Evolutionary conservation across 2,113 vertebrate genomes (phyloP), one percentile per base, ranked within the genome.

Genomic region (Plecturocebus donacophilus): DNA sequence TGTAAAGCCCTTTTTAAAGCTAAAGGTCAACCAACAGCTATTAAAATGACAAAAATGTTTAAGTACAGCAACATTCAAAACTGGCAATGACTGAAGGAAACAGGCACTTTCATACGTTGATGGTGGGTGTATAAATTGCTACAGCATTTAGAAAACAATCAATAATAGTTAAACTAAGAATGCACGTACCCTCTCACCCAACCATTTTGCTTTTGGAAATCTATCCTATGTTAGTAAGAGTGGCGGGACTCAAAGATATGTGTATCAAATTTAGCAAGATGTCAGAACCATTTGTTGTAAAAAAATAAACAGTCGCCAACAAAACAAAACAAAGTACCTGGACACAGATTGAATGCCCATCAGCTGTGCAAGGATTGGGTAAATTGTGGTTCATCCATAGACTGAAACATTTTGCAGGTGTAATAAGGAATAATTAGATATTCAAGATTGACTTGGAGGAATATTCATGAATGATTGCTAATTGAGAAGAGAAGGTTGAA

Each of bases 121-220:
- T 58, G 27, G 8, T 83, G 68, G 19, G 7, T 58, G 0, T 89
- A 88, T 68, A 93, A 76, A 58, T 45, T 83, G 42, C 64, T 52
- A 27, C 30, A 90, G 68, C 0, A 23, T 87, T 90, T 81, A 56
- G 23, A 47, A 79, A 89, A 68, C n/a, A 71, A 71, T 16, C 11
- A 58, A 42, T 79, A 91, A 49, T 47, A 68, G 23, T 12, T 91
- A 32, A 91, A 85, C 47, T 93, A 49, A 89, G 85, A 95, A 94
- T 73, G 7, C 10, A 71, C 66, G 5, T 58, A 13, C 25, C 14
- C 35, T 82, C 54, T 91, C 16, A 47, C 40, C 16, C 25, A 40
- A 21, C 21, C 70, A 35, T 83, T 6, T 94, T 93, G 30, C 35
- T 45, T 96, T 40, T 68, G 79, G 30, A 12, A 84, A 66, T 92